Conservation (phyloP, 2,797 vertebrate species). For the Huso huso region DNA sequence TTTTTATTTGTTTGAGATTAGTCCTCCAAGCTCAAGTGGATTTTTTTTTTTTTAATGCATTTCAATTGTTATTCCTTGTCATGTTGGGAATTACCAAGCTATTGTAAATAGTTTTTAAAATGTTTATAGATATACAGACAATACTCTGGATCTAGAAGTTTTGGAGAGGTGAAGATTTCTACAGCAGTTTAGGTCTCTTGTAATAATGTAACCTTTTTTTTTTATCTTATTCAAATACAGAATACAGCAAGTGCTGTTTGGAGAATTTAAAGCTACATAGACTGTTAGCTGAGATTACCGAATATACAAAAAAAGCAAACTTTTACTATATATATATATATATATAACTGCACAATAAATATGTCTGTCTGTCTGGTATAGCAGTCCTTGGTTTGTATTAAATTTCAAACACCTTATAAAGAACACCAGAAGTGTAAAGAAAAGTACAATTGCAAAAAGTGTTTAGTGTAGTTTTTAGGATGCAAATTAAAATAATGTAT, state of each 20-base stretch:
- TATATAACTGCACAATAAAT: constrained; percentile 12
- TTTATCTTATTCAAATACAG: constrained; percentile 56
- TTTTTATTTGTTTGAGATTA: too few relatives aligned
- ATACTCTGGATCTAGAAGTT: constrained; percentile 57
- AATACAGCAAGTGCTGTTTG: constrained; percentile 34
- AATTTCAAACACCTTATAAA: constrained; percentile 24
- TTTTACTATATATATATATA: too few relatives aligned
- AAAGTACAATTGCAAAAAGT: constrained; percentile 31
- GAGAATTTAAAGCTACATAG: constrained; percentile 25
- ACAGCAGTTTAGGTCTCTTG: constrained; percentile 28
- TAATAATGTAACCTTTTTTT: constrained; percentile 37
- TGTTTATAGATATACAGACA: constrained; percentile 30
- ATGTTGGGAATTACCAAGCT: constrained; percentile 22
- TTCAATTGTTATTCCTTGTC: constrained; percentile 39
- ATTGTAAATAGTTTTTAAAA: constrained; percentile 24
- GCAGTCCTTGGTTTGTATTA: constrained; percentile 20
- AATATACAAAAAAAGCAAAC: constrained; percentile 5
- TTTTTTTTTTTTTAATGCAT: constrained; percentile 21
- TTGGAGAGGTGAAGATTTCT: constrained; percentile 28
- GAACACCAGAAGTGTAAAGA: constrained; percentile 16
- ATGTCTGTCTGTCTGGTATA: constrained; percentile 7
- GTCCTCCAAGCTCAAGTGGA: constrained; percentile 6
- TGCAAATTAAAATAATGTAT: constrained; percentile 30
- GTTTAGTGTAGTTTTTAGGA: constrained; percentile 19
- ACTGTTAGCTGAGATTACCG: constrained; percentile 21